Conservation (phyloP, 2,113 vertebrate genomes). For the Sinocyclocheilus anshuiensis region DNA sequence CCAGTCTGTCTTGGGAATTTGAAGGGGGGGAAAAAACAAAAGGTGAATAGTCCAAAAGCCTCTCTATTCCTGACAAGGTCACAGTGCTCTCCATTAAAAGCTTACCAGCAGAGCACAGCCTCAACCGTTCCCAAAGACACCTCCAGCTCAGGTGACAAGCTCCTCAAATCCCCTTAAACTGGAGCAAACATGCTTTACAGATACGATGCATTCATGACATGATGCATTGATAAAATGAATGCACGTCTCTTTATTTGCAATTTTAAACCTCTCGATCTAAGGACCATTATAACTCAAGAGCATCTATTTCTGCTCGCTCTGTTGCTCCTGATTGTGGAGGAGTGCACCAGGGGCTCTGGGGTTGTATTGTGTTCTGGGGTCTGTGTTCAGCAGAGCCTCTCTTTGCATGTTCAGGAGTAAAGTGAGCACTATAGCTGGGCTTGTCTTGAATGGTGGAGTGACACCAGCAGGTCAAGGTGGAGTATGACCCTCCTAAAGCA, state of each 20-base stretch:
- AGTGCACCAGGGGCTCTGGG: slow-evolving; percentile 61
- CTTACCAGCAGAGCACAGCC: slow-evolving; percentile 56
- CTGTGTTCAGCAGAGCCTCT: slow-evolving; percentile 62
- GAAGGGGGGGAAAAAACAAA: background rate
- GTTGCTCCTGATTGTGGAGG: slow-evolving; percentile 55
- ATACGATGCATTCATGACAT: background rate
- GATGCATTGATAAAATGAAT: slow-evolving; percentile 20
- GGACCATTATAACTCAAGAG: slow-evolving; percentile 60
- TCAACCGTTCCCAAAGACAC: slow-evolving; percentile 61
- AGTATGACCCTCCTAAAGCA: slow-evolving; percentile 50
- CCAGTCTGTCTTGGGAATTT: slow-evolving; percentile 23
- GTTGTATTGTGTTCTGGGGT: slow-evolving; percentile 43
- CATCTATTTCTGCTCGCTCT: slow-evolving; percentile 60
- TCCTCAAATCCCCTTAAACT: slow-evolving; percentile 1
- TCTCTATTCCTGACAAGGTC: slow-evolving; percentile 61
- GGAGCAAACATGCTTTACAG: slow-evolving; percentile 9
- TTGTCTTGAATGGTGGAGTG: slow-evolving; percentile 68
- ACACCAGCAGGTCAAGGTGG: slow-evolving; percentile 64
- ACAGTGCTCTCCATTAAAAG: slow-evolving; percentile 63
- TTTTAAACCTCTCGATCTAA: slow-evolving; percentile 54
- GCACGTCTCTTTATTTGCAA: slow-evolving; percentile 36
- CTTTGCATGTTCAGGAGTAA: slow-evolving; percentile 65
- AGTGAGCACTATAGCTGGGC: slow-evolving; percentile 67
- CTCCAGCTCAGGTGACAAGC: slow-evolving; percentile 59
- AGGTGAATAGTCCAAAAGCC: slow-evolving; percentile 55